Base-by-base conservation (phyloP, 2,797 vertebrate species). In the Sylvia borin region DNA sequence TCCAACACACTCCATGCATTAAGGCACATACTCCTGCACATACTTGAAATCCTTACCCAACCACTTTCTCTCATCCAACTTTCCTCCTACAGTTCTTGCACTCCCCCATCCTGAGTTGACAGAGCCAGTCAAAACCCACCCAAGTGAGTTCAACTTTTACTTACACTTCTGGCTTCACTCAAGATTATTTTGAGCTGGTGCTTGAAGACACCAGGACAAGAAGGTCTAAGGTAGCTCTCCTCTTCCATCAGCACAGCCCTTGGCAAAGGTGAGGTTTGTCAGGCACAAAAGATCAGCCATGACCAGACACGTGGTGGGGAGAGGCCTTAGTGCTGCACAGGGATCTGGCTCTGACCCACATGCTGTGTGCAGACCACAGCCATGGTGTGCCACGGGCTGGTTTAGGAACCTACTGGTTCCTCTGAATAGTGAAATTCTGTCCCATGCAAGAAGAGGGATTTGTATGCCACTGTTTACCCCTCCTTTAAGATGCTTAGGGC, bases 1-100 rank as follows among this genome's bases (percentile, higher is more conserved):
- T 97, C 97, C 96, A 95, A 93, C 95, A 96, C 73, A 74, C 75
- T 95, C 82, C 45, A 16, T 83, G 58, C 88, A 94, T 94, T 95
- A 81, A 90, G 92, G 67, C 87, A 91, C 92, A 75, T 31, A 92
- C 87, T 85, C 92, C 90, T 88, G 79, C 77, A 88, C n/a, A 34
- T 66, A 83, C 26, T 45, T 82, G 77, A 92, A 96, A 85, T 86
- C 67, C 54, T 95, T 67, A 84, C 50, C 60, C 89, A 70, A 40
- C 74, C 70, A 75, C 88, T 83, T 62, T 71, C 88, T 85, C 68
- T 90, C 53, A 81, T 94, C 81, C 91, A 92, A 66, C 95, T 94
- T 95, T 62, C 84, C 85, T 95, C 94, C 94, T 19, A 85, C 88
- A 42, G 62, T 84, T 84, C 95, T 90, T 90, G 75, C 55, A 93